Conservation (phyloP, 2,888 invertebrate genomes). For the Opisthograptis luteolata region DNA sequence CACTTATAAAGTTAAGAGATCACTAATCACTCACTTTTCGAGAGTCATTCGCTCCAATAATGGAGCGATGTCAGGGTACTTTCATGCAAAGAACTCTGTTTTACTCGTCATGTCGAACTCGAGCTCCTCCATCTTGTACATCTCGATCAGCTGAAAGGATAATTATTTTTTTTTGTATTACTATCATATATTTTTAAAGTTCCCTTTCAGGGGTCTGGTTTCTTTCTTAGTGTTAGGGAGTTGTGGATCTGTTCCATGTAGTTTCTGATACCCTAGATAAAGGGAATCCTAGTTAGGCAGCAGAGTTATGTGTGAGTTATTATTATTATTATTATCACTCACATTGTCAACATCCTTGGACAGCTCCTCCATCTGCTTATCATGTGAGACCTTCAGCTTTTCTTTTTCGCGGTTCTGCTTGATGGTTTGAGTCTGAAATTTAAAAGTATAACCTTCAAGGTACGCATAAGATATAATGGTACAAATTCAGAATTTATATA, state of each 20-base stretch:
- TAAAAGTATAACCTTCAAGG: no score
- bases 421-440: slow-evolving; percentile 88
- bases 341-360: slow-evolving; percentile 94
- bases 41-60: slow-evolving; percentile 71
- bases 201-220: no score
- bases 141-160: slow-evolving; percentile 90
- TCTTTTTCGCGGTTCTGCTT: slow-evolving; percentile 97
- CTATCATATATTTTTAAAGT: no score
- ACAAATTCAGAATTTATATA: no score
- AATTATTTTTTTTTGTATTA: no score
- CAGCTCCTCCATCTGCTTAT: slow-evolving; percentile 95
- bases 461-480: no score
- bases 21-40: slow-evolving; percentile 60
- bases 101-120: slow-evolving; percentile 95
- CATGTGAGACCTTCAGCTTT: slow-evolving; percentile 95
- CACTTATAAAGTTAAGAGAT: slow-evolving; percentile 52
- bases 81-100: slow-evolving; percentile 95
- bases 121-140: slow-evolving; percentile 96
- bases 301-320: no score
- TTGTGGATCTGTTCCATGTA: no score
- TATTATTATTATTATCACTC: slow-evolving; percentile 53
- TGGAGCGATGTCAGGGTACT: slow-evolving; percentile 76
- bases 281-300: no score
- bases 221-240: no score
- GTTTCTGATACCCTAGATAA: no score